Base-by-base conservation (phyloP, 2,888 invertebrate species). In the Lithophane leautieri region DNA sequence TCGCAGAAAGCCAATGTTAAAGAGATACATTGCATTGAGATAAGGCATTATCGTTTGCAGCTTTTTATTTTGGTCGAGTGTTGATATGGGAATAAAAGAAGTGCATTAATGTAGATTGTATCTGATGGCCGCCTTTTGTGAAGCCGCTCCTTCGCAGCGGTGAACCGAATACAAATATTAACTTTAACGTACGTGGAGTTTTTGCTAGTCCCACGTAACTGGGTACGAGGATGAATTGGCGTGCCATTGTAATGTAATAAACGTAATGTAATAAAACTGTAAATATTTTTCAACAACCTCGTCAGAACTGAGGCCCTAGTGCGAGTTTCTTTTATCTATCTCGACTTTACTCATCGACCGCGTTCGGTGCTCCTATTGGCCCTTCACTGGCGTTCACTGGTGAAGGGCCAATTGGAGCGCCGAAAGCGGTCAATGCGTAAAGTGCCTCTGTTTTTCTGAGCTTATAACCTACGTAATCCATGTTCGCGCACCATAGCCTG, bases 1-100 rank as follows among this genome's bases (percentile, higher is more conserved):
- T 65, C 77, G 75, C 66, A 73, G 78, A 73, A 80, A 84, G 76
- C 47, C 76, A 77, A 82, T 77, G 78, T 62, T 71, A 81, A 84
- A 73, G 44, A 81, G 79, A 82, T 79, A 82, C 79, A 66, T 78
- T 69, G 79, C 70, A 68, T 74, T 79, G 79, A 85, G 85, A 79
- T 84, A 77, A 79, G 54, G 73, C 69, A 82, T 78, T 73, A 85
- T 68, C 73, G 75, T 79, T 82, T 79, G 77, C 73, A 75, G 58
- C 65, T 50, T 82, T 68, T 75, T 75, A 75, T 82, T 78, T 62
- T 72, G 40, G 65, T 28, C 75, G 79, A 75, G 70, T 84, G 82
- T 73, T 76, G 76, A 82, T 82, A 81, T 58, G 60, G 40, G 63
- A 83, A 75, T 83, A 81, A 81, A 75, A 83, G 70, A 74, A 83